Percentiles rank a stretch among this genome's conserved stretches.
Evolutionary conservation across 2,888 invertebrate genomes (phyloP).

Genomic region (Gibbula magus): DNA sequence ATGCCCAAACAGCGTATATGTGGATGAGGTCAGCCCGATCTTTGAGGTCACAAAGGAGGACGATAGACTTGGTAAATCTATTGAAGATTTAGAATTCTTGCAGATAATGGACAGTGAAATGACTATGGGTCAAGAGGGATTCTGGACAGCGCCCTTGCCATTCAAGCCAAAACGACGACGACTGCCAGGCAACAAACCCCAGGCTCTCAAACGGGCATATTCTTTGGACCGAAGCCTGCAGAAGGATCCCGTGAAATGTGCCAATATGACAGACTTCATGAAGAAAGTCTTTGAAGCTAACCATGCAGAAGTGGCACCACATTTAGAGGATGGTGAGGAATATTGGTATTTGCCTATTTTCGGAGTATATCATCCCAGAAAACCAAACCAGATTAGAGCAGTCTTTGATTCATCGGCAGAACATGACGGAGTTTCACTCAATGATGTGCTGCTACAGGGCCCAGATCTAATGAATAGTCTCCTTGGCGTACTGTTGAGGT

Average conservation of each 20-base stretch:
- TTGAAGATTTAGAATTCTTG: slow-evolving; percentile 39
- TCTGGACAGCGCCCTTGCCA: slow-evolving; percentile 37
- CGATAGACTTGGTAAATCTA: slow-evolving; percentile 31
- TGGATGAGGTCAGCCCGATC: background rate
- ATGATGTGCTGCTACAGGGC: slow-evolving; percentile 33
- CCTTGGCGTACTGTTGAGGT: slow-evolving; percentile 41
- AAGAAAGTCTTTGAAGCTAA: slow-evolving; percentile 29
- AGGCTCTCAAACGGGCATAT: slow-evolving; percentile 30
- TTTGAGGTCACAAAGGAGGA: slow-evolving; percentile 34
- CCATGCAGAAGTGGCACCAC: slow-evolving; percentile 42
- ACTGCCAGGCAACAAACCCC: slow-evolving; percentile 33
- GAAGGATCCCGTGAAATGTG: slow-evolving; percentile 18
- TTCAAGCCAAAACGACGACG: slow-evolving; percentile 17
- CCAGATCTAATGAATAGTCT: slow-evolving; percentile 46
- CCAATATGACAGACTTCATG: slow-evolving; percentile 35
- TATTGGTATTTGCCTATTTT: slow-evolving; percentile 43
- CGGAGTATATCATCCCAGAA: slow-evolving; percentile 39
- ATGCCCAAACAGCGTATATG: slow-evolving; percentile 21
- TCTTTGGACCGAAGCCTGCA: slow-evolving; percentile 11
- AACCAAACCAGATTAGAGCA: slow-evolving; percentile 28
- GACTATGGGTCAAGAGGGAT: slow-evolving; percentile 12
- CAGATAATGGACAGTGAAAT: slow-evolving; percentile 30
- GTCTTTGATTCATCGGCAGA: slow-evolving; percentile 41
- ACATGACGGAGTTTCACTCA: slow-evolving; percentile 33
- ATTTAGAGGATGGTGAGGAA: background rate